Base-by-base conservation (phyloP, 2,888 invertebrate genomes). In the Nudaria mundana region DNA sequence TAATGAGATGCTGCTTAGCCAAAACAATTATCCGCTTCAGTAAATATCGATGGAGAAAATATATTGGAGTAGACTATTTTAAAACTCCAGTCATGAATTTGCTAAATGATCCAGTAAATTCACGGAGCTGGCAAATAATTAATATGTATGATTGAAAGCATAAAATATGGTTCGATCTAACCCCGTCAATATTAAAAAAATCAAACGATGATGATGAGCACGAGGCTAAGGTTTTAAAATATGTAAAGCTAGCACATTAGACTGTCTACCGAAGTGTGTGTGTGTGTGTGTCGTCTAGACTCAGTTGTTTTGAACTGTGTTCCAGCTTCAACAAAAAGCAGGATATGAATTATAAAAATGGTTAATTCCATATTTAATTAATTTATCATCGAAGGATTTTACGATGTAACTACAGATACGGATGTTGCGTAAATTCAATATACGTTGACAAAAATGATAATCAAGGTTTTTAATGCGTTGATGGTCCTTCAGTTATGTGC, bases 1-100 rank as follows among this genome's bases (percentile, higher is more conserved):
- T 80, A 79, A 83, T 81, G 74, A 76, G 75, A 68, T 74, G 67
- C 60, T 71, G 78, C 76, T 84, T 82, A 79, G 37, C 69, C 67
- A 58, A 77, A 72, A 73, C 55, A 67, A 71, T 78, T 77, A 68
- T 59, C 56, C 61, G 74, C 63, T 63, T 60, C 61, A 60, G 56
- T 71, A 65, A 62, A 44, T 37, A 48, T 45, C 25, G 32, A 44
- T 29, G 56, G 42, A 42, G 44, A 62, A 59, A 52, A 59, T 62
- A 66, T 65, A 66, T 67, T 57, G 44, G 36, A 52, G 47, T 40
- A 31, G 28, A 18, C 22, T 42, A 41, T 23, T 18, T 26, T 40
- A 29, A 44, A 32, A 8, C 16, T 7, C 26, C 11, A 40, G 25
- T 30, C 44, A 40, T 28, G 47, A 29, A 30, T 30, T 35, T 30